Evolutionary conservation across 2,888 invertebrate species (phyloP), one percentile per base, ranked within the genome.

Genomic region (Drosophila anomalipes): DNA sequence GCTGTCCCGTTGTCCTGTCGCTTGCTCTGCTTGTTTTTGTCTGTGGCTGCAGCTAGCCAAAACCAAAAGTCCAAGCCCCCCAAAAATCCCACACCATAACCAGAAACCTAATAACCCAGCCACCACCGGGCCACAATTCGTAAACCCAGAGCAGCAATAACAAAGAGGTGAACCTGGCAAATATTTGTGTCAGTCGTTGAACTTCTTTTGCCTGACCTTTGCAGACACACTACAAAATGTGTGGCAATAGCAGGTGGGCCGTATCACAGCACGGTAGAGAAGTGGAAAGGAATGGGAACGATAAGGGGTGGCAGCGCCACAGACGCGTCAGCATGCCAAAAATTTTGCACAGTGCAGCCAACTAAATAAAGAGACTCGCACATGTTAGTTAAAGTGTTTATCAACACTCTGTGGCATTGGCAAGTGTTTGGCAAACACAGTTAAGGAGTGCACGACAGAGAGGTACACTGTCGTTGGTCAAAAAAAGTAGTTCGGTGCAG

Each of bases 181-280:
- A 79, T 88, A 89, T 87, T 89, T 77, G 81, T 87, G 90, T 72
- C 86, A 89, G 86, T 89, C 90, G 88, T 85, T 89, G 86, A 87
- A 87, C 90, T 85, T 81, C 74, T 65, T 70, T 73, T 68, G 70
- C 71, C 79, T 74, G 79, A 80, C 79, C 79, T 79, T 79, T 67
- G 59, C 77, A 72, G 72, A 56, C 59, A 60, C 57, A 56, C 53
- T 35, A 70, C 28, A 62, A 52, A 58, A 32, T 22, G 53, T 39
- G 12, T 7, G 37, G 47, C 22, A 52, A 28, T 35, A 26, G 52
- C 62, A 75, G 41, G 30, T 37, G 51, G 19, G 30, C 56, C 22
- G 44, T 26, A 7, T 26, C 47, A 16, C 16, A 47, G 7, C 22
- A 39, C 14, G 28, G 28, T 22, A 7, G 22, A 12, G 5, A 6